These are phyloP conservation scores for Labrus mixtus DNA, from an alignment of 2,113 vertebrate genomes.

Conservation along the genomic window DNA sequence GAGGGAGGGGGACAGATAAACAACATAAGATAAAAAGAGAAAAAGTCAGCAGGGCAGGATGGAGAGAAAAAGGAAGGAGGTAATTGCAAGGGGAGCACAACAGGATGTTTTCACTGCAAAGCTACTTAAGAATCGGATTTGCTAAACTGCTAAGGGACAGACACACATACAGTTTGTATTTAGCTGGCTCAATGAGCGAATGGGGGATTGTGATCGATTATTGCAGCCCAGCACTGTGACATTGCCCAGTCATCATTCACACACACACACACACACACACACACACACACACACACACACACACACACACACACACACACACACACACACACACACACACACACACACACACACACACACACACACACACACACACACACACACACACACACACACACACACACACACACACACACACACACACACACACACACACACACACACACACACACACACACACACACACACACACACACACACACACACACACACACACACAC, in stretches of 20 bases:
- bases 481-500: slow-evolving; percentile 10
- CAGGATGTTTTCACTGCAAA: slow-evolving; percentile 37
- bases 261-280: slow-evolving; percentile 1
- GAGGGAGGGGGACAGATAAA: slow-evolving; percentile 17
- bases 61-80: slow-evolving; percentile 12
- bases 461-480: slow-evolving; percentile 2
- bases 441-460: slow-evolving; percentile 9
- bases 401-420: slow-evolving; percentile 1
- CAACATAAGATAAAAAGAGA: slow-evolving; percentile 27
- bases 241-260: slow-evolving; percentile 62
- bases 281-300: slow-evolving; percentile 9
- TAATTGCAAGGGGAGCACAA: slow-evolving; percentile 17
- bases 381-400: slow-evolving; percentile 7
- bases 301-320: slow-evolving; percentile 9
- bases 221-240: slow-evolving; percentile 41
- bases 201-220: slow-evolving; percentile 64
- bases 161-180: slow-evolving; percentile 58
- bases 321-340: slow-evolving; percentile 2
- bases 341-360: slow-evolving; percentile 10
- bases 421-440: slow-evolving; percentile 9
- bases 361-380: slow-evolving; percentile 8
- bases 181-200: slow-evolving; percentile 41
- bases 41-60: slow-evolving; percentile 11
- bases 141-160: slow-evolving; percentile 40
- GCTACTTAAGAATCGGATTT: slow-evolving; percentile 45